Base-by-base conservation (phyloP, 2,113 vertebrate genomes). In the Cyanoramphus novaezelandiae region DNA sequence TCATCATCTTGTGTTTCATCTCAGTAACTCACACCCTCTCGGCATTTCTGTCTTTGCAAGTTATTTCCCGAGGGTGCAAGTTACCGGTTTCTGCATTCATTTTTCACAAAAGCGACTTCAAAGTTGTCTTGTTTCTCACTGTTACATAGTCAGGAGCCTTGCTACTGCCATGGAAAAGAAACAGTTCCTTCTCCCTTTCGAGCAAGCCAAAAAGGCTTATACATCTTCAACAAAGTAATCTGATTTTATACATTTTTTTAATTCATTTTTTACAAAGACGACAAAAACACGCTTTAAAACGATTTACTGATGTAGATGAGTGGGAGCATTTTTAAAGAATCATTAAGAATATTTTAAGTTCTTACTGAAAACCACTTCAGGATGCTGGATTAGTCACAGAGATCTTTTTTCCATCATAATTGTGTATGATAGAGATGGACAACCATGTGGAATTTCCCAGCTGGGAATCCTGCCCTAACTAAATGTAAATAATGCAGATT, bases 401-500 rank as follows among this genome's bases (percentile, higher is more conserved):
- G 76, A 63, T 60, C 41, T 85, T 85, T 85, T 77, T 91, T 74
- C 72, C 27, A 43, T 63, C 3, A 2, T 83, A 88, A 93, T 71
- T 86, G 10, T 75, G 27, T 90, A 70, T 71, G 47, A 81, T 67
- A 4, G 27, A 52, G 57, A 57, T 65, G 85, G 82, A 94, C 90
- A 93, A 60, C 50, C 72, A 59, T 31, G 39, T 81, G 86, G 85
- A 95, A 96, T 90, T 92, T 94, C 79, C 85, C 93, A 94, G 43
- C 71, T 90, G 85, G 79, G 96, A 95, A 92, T 92, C 79, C 43
- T 88, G 88, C 68, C 92, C 55, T 86, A 69, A 55, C 71, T 91
- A 62, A 88, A 93, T 83, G 88, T 92, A 83, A 94, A 93, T 95
- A 91, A 94, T 96, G 92, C 59, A 93, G 72, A 95, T 94, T 62